These are phyloP conservation scores for Tachycineta bicolor DNA, from an alignment of 2,113 vertebrate species.

Conservation along the genomic window DNA sequence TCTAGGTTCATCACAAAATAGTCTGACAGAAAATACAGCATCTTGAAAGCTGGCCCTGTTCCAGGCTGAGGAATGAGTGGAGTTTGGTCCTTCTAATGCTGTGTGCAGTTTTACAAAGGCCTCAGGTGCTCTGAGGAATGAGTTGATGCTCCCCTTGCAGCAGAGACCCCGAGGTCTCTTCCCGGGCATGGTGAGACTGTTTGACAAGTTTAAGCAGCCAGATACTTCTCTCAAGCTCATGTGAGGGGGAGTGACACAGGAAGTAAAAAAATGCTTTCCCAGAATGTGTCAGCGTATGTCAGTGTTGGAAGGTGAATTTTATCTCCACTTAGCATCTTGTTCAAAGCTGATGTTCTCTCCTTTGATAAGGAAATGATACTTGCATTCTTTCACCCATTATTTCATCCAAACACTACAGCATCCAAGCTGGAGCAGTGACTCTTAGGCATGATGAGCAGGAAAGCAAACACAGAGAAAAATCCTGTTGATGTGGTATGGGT, in stretches of 20 bases:
- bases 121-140: neutral
- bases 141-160: neutral
- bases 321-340: neutral
- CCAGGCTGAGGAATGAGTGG: neutral
- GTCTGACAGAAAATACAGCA: neutral
- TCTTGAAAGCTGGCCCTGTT: neutral
- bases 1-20: neutral
- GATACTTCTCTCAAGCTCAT: neutral
- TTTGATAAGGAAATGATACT: neutral
- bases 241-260: neutral
- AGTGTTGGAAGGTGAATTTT: neutral
- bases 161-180: neutral
- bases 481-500: neutral
- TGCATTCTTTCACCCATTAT: neutral
- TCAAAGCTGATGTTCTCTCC: neutral
- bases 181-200: rapidly evolving
- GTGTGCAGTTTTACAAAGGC: neutral
- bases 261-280: neutral
- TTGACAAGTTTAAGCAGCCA: neutral
- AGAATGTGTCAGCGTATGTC: neutral
- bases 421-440: neutral
- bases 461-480: neutral
- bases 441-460: neutral
- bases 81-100: neutral
- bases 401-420: neutral